phyloP scores from a whole-genome alignment of 2,113 vertebrate genomes.

The Vidua chalybeata region DNA sequence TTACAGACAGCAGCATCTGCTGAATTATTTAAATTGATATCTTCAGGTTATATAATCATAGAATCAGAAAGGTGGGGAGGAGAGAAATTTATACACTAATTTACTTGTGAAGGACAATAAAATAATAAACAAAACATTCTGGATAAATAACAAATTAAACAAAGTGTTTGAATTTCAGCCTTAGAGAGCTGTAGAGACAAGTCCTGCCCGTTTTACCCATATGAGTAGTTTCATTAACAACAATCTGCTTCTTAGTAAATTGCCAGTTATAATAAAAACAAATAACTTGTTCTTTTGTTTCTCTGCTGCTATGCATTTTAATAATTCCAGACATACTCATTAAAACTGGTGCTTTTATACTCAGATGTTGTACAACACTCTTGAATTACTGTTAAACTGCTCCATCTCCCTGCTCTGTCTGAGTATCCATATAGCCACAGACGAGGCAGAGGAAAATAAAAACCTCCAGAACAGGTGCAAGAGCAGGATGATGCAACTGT shows the following conservation, averaged over 20 bases:
- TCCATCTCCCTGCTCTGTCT: neutral
- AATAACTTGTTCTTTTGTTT: neutral
- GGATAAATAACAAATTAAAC: slow-evolving; percentile 6
- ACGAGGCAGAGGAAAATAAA: neutral
- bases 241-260: slow-evolving; percentile 10
- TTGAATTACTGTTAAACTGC: neutral
- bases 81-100: neutral
- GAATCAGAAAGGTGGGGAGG: neutral
- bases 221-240: neutral
- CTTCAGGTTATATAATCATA: neutral
- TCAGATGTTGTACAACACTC: neutral
- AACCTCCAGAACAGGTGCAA: neutral
- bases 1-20: neutral
- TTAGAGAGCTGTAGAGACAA: neutral
- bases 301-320: neutral
- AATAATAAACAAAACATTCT: neutral
- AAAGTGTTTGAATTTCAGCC: neutral
- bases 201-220: neutral
- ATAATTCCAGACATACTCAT: neutral
- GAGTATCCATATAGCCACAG: neutral
- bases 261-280: neutral
- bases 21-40: neutral
- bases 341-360: neutral
- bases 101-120: neutral
- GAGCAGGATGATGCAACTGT: neutral